Conservation (phyloP, 1,140 invertebrate genomes). For the Pachypsylla venusta region DNA sequence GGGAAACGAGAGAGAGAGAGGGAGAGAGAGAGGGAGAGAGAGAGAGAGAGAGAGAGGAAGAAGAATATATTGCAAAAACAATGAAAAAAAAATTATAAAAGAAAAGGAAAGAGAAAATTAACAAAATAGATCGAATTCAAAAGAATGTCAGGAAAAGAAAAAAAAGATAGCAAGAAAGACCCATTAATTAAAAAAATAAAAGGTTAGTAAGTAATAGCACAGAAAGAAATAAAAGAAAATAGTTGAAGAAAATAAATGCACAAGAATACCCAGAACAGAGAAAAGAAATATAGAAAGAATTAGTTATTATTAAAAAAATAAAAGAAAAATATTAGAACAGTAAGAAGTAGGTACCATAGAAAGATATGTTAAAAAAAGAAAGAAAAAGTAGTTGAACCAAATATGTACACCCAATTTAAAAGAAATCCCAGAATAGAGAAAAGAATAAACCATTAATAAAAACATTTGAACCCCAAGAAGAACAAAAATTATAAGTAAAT, state of each 20-base stretch:
- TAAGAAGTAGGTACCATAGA: too few relatives aligned
- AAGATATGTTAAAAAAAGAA: too few relatives aligned
- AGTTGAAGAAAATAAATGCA: background rate
- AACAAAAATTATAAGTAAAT: too few relatives aligned
- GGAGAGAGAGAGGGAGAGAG: background rate
- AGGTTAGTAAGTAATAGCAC: background rate
- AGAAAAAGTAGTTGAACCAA: too few relatives aligned
- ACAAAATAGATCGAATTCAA: slow-evolving; percentile 1
- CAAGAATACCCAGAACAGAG: background rate
- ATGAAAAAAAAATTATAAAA: background rate
- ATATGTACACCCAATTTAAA: too few relatives aligned
- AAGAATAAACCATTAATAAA: too few relatives aligned
- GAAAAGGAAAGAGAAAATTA: background rate
- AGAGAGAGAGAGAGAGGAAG: background rate
- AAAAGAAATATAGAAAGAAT: slow-evolving; percentile 4
- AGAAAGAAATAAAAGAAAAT: background rate
- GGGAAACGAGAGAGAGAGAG: background rate
- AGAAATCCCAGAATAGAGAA: too few relatives aligned
- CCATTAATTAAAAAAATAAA: background rate
- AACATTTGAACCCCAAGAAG: too few relatives aligned
- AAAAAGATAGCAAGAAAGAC: background rate
- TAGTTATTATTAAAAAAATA: background rate
- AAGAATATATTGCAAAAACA: background rate
- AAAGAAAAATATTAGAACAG: background rate
- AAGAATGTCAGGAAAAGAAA: background rate